These are phyloP conservation scores for Penaeus vannamei DNA, from an alignment of 1,140 invertebrate genomes.

Conservation along the genomic window DNA sequence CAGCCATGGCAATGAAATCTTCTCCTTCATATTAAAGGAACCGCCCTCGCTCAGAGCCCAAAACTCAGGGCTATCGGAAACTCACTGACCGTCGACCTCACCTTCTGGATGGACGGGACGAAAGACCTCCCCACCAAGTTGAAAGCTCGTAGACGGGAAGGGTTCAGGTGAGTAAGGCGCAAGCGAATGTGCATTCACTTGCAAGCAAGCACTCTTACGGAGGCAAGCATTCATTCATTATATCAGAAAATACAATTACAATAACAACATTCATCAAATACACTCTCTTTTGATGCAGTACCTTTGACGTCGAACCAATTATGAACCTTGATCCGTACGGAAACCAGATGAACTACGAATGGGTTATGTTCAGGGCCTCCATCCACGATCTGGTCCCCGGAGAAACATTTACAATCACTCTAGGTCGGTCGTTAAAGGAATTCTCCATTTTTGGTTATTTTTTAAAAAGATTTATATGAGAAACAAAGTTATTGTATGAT, in stretches of 20 bases:
- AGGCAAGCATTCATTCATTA: too few species aligned
- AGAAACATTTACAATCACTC: constrained; percentile 1
- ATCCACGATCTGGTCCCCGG: neutral
- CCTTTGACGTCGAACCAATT: constrained; percentile 17
- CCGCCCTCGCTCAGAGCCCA: constrained; percentile 31
- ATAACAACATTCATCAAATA: neutral
- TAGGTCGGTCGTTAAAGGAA: constrained; percentile 17
- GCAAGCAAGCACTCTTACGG: too few species aligned
- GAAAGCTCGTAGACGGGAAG: constrained; percentile 20
- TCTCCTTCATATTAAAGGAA: neutral
- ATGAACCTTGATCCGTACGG: constrained; percentile 44
- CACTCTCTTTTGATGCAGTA: neutral
- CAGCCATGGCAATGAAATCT: neutral
- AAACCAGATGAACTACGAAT: constrained; percentile 11
- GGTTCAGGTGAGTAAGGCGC: neutral
- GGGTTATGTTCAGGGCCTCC: constrained; percentile 10
- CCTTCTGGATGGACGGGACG: constrained; percentile 48
- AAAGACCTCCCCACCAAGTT: constrained; percentile 19
- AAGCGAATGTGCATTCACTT: too few species aligned
- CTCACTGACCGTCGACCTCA: neutral
- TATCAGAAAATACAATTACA: too few species aligned
- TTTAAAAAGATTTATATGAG: too few species aligned
- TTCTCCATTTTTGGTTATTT: neutral
- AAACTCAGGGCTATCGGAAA: neutral
- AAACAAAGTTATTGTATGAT: too few species aligned